Evolutionary conservation across 2,888 invertebrate genomes (phyloP), one percentile per base, ranked within the genome.

Genomic region (Harpagoxenus sublaevis): DNA sequence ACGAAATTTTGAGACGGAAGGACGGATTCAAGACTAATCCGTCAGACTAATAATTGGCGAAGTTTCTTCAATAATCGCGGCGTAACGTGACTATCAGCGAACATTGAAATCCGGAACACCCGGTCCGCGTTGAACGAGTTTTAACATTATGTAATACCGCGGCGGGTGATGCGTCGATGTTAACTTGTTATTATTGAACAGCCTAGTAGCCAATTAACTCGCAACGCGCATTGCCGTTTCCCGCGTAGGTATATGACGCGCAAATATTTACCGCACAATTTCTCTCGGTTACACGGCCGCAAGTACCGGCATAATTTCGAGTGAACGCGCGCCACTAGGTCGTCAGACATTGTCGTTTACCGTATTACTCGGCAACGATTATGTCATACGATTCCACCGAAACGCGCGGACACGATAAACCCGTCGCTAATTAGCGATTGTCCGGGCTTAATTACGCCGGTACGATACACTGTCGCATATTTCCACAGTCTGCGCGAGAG

Each of bases 271-370:
- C 60, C 60, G 2, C 48, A 48, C 74, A 73, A 81, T 73, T 81
- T 81, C 79, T 73, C 79, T 81, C 79, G 48, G 57, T 73, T 81
- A 74, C 73, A 81, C 60, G 12, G 55, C 79, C 79, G 48, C 79
- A 74, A 73, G 79, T 81, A 66, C 28, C 42, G 77, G 57, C 77
- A 57, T 77, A 83, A 83, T 83, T 83, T 83, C 48, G 79, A 18
- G n/a, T 78, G 53, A 48, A 63, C 28, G 82, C 63, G 75, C 74
- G 60, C 35, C 45, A 35, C 53, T n/a, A 39, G 57, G 1, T 66
- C 66, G 68, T 65, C 79, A 71, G 83, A 78, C 79, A 81, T 42
- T 62, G 51, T 74, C 82, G 66, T 78, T 68, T 68, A 66, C 53
- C 60, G 83, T 70, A 53, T 51, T 70, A 23, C 45, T 53, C 62